phyloP scores from a whole-genome alignment of 2,113 vertebrate species.

The Crypturellus undulatus region DNA sequence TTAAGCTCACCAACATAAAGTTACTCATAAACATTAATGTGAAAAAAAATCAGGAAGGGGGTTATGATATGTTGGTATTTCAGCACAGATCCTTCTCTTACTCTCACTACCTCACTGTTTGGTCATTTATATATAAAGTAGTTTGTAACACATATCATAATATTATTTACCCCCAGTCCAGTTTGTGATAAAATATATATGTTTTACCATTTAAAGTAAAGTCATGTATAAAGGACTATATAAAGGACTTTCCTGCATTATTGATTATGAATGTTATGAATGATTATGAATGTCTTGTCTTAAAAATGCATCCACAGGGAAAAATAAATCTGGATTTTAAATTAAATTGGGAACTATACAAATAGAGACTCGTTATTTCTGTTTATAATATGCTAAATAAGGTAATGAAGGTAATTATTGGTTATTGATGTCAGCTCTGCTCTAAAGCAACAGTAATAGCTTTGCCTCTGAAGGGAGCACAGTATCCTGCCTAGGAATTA shows the following conservation, averaged over 20 bases:
- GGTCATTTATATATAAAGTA: not conserved
- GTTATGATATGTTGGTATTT: not conserved
- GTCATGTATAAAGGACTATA: not conserved
- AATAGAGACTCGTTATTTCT: constrained; percentile 43
- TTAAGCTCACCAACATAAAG: not conserved
- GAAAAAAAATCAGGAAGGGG: not conserved
- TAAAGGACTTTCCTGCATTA: constrained; percentile 7
- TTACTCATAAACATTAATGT: not conserved
- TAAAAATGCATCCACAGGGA: not conserved
- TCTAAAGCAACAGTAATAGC: constrained; percentile 4
- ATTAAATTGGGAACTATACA: constrained; percentile 41
- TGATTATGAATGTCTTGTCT: not conserved
- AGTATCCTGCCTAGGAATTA: not conserved
- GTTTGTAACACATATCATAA: not conserved
- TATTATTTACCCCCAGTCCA: not conserved
- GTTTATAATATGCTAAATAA: constrained; percentile 38
- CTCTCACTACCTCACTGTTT: not conserved
- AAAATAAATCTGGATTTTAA: constrained; percentile 54
- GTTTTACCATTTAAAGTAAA: constrained; percentile 41
- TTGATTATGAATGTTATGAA: not conserved
- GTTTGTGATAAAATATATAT: constrained; percentile 6
- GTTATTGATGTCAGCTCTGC: constrained; percentile 15
- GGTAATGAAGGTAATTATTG: not conserved
- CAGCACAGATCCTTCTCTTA: not conserved
- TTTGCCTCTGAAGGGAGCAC: constrained; percentile 10